Base-by-base conservation (phyloP, 2,113 vertebrate species). In the Alligator mississippiensis region DNA sequence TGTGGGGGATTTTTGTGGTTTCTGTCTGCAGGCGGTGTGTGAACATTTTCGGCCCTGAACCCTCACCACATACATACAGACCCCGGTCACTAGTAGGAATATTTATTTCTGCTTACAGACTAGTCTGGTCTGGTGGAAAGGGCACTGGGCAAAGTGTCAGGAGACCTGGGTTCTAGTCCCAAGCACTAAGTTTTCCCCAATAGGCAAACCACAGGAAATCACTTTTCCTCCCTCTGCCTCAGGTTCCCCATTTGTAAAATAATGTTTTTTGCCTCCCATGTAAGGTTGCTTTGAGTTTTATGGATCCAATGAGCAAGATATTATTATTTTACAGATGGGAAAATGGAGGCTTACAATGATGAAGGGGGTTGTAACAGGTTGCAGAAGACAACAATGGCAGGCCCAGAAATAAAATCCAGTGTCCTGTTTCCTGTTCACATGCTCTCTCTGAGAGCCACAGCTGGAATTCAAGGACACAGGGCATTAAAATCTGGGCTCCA, bases 1-100 rank as follows among this genome's bases (percentile, higher is more conserved):
- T 95, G 95, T 87, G 92, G 94, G 96, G 79, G 95, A 90, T 92
- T 95, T 95, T 94, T 97, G 96, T 96, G 97, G 97, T 97, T 97
- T 97, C 66, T 95, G 93, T 0, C 91, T 95, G 95, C 82, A 95
- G 92, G 92, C 55, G 89, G 82, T 86, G 90, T 94, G 96, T 2
- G 95, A 97, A 90, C 30, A 13, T 93, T 97, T 84, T 95, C n/a
- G 95, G 95, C 93, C 96, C 94, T 94, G 77, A 94, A 93, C 85
- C 89, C 93, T 54, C 80, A 97, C 96, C 96, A 96, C 96, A 97
- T 74, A 47, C 47, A 47, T 47, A 47, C 94, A 94, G 96, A 96
- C 95, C 95, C 93, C 87, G 96, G 92, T 76, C 95, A 93, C 89
- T 95, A 96, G 85, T 83, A 96, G 94, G 85, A 93, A 86, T 95